Evolutionary conservation across 2,797 vertebrate species (phyloP).

Genomic region (Avahi laniger): DNA sequence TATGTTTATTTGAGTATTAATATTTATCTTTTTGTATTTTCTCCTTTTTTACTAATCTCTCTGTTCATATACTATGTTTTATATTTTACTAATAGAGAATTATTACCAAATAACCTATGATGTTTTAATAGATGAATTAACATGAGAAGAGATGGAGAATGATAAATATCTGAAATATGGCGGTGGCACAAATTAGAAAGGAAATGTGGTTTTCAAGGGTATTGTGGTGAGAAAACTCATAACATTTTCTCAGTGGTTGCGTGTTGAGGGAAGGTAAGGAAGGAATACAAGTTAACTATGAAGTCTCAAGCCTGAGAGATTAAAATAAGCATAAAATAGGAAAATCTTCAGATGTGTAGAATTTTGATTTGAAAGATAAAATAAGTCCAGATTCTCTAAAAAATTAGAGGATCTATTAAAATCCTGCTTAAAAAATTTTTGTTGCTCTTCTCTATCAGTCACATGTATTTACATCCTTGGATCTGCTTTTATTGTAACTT

Average conservation of each 20-base stretch:
- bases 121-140: not conserved
- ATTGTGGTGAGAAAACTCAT: not conserved
- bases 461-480: not conserved
- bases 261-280: fast-evolving
- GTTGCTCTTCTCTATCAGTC: not conserved
- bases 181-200: not conserved
- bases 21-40: not conserved
- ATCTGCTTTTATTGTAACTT: not conserved
- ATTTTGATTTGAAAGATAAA: not conserved
- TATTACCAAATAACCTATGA: not conserved
- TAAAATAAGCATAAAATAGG: not conserved
- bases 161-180: not conserved
- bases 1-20: not conserved
- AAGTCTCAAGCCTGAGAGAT: not conserved
- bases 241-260: not conserved
- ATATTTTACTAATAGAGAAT: not conserved
- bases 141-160: not conserved
- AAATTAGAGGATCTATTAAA: not conserved
- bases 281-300: not conserved
- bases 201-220: not conserved
- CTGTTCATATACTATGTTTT: not conserved
- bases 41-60: not conserved
- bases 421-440: not conserved
- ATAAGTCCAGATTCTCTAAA: not conserved
- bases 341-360: not conserved